Base-by-base conservation (phyloP, 2,797 vertebrate genomes). In the Tangara arthus region DNA sequence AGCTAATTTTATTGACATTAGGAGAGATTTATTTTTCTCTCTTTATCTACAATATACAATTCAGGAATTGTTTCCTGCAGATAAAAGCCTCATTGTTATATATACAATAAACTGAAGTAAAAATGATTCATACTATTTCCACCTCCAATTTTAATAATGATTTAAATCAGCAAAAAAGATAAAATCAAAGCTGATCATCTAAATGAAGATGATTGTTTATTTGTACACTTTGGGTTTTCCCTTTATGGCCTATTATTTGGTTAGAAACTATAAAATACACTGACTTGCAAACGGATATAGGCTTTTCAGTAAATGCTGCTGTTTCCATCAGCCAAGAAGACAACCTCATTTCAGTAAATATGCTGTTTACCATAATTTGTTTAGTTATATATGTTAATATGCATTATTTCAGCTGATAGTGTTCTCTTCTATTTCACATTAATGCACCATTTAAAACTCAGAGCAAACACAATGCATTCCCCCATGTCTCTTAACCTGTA, bases 1-100 rank as follows among this genome's bases (percentile, higher is more conserved):
- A 93, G 60, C 66, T 90, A 60, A 93, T 96, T 96, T 92, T 94
- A 94, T 87, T 96, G 87, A 93, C 94, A 89, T 93, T 95, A 93
- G 63, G 23, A 93, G 82, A 93, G 79, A 96, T 93, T 94, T 94
- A 95, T 94, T 95, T 94, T 92, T 96, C 90, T 90, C 68, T 92
- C 88, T 94, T 92, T 89, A 95, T 95, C 87, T 86, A 76, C 89
- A 91, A 66, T 86, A 94, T n/a, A 94, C 89, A 96, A 93, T 77
- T 63, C 44, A 70, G 70, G 70, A 94, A 96, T 96, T 97, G 93
- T 91, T 96, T 94, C 89, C 94, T 93, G 87, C 85, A 94, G 92
- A 95, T 92, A 93, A 93, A 95, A 96, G 80, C 80, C 71, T 90
- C 83, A 91, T 87, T 96, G 91, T 95, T 89, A 91, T 35, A 89